These are phyloP conservation scores for Porphyrio hochstetteri DNA, from an alignment of 2,113 vertebrate species.

Conservation along the genomic window DNA sequence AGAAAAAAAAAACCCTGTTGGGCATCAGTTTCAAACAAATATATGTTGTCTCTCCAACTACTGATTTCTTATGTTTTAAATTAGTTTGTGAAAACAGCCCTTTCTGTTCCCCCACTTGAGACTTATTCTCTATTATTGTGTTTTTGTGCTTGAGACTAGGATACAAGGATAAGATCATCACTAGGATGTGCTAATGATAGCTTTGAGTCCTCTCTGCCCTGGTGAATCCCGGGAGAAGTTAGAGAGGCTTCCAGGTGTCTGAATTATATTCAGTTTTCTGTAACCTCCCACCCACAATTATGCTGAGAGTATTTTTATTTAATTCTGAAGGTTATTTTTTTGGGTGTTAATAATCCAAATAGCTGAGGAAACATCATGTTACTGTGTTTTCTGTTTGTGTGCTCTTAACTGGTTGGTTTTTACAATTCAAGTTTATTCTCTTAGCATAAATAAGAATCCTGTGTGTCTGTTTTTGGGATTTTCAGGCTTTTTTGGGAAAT, in stretches of 20 bases:
- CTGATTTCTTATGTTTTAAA: neutral
- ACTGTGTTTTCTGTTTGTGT: neutral
- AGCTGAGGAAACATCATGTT: neutral
- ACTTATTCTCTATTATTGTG: neutral
- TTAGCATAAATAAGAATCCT: neutral
- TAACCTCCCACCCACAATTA: neutral
- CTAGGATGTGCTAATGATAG: neutral
- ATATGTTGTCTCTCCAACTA: neutral
- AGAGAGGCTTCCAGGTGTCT: neutral
- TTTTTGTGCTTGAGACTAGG: neutral
- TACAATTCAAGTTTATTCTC: neutral
- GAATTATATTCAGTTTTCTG: neutral
- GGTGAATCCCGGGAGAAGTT: neutral
- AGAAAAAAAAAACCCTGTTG: neutral
- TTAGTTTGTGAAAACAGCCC: neutral
- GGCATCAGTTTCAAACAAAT: neutral
- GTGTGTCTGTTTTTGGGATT: neutral
- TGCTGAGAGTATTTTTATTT: neutral
- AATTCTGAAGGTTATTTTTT: neutral
- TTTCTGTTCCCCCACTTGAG: neutral
- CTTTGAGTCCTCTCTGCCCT: neutral
- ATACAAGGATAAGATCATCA: neutral
- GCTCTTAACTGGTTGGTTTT: neutral
- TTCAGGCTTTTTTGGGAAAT: neutral
- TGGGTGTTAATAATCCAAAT: neutral